A percentile compares a stretch with the other conserved stretches of the same genome.
Conservation (phyloP, 2,888 invertebrate genomes). For the Disparrhopalites patrizii region DNA sequence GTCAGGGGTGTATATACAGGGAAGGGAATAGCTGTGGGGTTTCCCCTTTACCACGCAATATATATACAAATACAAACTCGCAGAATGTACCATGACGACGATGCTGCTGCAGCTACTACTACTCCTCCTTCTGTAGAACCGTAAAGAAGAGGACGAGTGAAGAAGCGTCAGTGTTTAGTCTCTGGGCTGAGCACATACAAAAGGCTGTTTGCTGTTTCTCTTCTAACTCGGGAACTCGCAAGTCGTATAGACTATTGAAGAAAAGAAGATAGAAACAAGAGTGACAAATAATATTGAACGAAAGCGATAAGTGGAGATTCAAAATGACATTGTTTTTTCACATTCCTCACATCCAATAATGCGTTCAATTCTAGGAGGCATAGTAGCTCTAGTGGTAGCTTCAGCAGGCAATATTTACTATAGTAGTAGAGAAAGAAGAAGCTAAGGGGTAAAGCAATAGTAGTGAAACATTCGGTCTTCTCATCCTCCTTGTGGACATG, state of each 20-base stretch:
- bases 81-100: no score
- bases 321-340: conserved; percentile 46
- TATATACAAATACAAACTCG: no score
- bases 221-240: not conserved
- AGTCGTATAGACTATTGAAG: not conserved
- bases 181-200: no score
- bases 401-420: no score
- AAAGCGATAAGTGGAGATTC: conserved; percentile 46
- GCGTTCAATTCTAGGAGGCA: conserved; percentile 27
- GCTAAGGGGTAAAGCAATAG: not conserved
- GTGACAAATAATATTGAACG: conserved; percentile 48
- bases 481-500: no score
- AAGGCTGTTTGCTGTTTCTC: not conserved
- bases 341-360: conserved; percentile 48
- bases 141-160: no score
- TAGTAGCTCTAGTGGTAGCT: conserved; percentile 17
- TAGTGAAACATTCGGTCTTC: no score
- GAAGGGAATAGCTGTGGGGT: conserved; percentile 3
- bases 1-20: conserved; percentile 28
- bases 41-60: not conserved
- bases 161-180: no score
- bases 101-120: no score
- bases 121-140: no score
- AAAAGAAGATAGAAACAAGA: conserved; percentile 35
- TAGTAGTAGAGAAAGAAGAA: not conserved